phyloP scores from a whole-genome alignment of 1,140 invertebrate species.

The Octopus sinensis region DNA sequence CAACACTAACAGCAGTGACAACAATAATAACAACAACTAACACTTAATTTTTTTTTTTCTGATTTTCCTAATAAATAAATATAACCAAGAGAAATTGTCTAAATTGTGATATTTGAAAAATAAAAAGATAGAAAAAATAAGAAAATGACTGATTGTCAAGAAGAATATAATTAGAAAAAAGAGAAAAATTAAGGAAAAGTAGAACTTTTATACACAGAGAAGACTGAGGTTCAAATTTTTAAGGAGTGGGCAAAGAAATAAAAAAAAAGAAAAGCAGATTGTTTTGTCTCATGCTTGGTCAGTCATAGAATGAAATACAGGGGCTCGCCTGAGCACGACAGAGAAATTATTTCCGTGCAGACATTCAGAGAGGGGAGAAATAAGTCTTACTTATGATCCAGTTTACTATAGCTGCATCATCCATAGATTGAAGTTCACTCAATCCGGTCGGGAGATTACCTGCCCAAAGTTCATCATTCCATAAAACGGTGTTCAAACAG shows the following conservation, averaged over 20 bases:
- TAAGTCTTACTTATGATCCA: constrained; percentile 10
- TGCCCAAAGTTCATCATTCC: constrained; percentile 9
- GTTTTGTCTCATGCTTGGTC: constrained; percentile 5
- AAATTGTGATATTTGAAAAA: too few relatives aligned
- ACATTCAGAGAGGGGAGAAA: constrained; percentile 9
- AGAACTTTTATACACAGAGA: too few relatives aligned
- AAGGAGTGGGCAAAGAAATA: not conserved
- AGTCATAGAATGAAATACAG: not conserved
- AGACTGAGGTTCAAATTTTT: too few relatives aligned
- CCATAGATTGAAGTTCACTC: constrained; percentile 12
- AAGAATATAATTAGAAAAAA: too few relatives aligned
- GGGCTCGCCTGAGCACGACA: constrained; percentile 1
- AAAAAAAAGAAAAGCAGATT: not conserved
- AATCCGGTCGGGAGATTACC: constrained; percentile 8
- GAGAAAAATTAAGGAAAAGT: too few relatives aligned
- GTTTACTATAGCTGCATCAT: constrained; percentile 11
- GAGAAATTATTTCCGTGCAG: constrained; percentile 5
- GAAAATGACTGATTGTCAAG: too few relatives aligned
- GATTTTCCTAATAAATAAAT: too few relatives aligned
- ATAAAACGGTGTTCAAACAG: constrained; percentile 9
- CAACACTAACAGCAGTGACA: too few relatives aligned
- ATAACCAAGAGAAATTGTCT: too few relatives aligned
- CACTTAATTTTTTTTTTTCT: too few relatives aligned
- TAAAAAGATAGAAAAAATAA: too few relatives aligned
- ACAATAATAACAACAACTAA: too few relatives aligned